phyloP scores from a whole-genome alignment of 2,113 vertebrate genomes.

The Chionomys nivalis region DNA sequence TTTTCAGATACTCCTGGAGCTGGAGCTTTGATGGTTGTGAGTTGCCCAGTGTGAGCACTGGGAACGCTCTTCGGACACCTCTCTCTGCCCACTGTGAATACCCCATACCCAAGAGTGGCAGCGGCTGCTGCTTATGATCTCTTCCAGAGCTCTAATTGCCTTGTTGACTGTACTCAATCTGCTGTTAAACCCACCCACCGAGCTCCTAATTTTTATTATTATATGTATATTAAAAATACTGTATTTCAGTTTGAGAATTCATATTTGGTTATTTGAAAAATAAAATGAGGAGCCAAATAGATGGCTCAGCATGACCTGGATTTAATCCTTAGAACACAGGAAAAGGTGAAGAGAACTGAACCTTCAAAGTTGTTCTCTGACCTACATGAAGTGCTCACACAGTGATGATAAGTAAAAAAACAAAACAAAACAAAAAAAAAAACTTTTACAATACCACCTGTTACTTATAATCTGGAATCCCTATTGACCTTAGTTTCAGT shows the following conservation, averaged over 20 bases:
- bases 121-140: neutral
- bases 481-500: constrained; percentile 33
- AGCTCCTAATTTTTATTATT: constrained; percentile 43
- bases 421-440: too few relatives aligned
- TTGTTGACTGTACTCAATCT: neutral
- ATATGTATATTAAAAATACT: neutral
- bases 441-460: neutral
- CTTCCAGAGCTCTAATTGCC: neutral
- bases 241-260: neutral
- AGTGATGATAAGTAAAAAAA: neutral
- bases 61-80: neutral
- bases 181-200: neutral
- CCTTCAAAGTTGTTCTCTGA: neutral
- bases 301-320: neutral
- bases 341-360: neutral
- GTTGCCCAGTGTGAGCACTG: neutral
- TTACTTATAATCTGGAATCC: neutral
- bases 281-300: neutral
- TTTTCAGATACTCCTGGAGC: neutral
- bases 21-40: neutral
- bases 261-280: constrained; percentile 46
- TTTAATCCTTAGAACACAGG: neutral
- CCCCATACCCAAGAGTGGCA: neutral
- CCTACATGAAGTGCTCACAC: neutral
- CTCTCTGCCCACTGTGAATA: neutral